Evolutionary conservation across 2,797 vertebrate species (phyloP).

Genomic region (Cottoperca gobio): DNA sequence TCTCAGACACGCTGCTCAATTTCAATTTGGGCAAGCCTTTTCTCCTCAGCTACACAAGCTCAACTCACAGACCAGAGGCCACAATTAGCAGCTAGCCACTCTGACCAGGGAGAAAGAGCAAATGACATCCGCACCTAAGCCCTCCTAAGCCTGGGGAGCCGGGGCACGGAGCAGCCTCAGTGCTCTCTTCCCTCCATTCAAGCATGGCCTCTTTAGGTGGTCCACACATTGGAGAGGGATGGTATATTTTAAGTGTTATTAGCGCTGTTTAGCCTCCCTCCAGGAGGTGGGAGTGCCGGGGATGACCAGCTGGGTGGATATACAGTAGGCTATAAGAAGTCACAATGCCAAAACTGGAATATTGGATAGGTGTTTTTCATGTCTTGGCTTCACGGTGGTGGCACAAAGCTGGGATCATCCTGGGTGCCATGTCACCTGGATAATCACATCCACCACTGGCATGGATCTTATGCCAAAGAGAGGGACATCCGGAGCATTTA

Average conservation of each 20-base stretch:
- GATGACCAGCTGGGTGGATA: slow-evolving; percentile 53
- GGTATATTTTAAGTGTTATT: slow-evolving; percentile 73
- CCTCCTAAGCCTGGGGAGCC: slow-evolving; percentile 81
- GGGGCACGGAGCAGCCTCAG: slow-evolving; percentile 58
- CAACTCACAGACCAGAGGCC: slow-evolving; percentile 80
- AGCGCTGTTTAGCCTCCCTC: slow-evolving; percentile 47
- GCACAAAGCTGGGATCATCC: slow-evolving; percentile 82
- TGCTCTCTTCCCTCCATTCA: slow-evolving; percentile 71
- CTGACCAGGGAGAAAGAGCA: slow-evolving; percentile 77
- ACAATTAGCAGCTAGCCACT: slow-evolving; percentile 85
- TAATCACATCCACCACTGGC: slow-evolving; percentile 76
- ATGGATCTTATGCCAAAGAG: slow-evolving; percentile 54
- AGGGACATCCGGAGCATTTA: slow-evolving; percentile 16
- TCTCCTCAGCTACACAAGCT: slow-evolving; percentile 75
- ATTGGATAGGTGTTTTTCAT: slow-evolving; percentile 63
- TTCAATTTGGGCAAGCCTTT: slow-evolving; percentile 85
- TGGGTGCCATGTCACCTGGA: slow-evolving; percentile 65
- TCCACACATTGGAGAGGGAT: slow-evolving; percentile 50
- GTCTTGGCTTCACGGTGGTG: slow-evolving; percentile 69
- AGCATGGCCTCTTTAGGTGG: slow-evolving; percentile 78
- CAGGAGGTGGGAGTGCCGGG: slow-evolving; percentile 9
- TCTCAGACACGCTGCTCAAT: slow-evolving; percentile 85
- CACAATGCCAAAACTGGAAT: slow-evolving; percentile 70
- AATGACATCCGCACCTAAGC: slow-evolving; percentile 84
- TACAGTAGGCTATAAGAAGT: slow-evolving; percentile 63